Evolutionary conservation across 2,113 vertebrate species (phyloP), one percentile per base, ranked within the genome.

Genomic region (Ceyx margarethae): DNA sequence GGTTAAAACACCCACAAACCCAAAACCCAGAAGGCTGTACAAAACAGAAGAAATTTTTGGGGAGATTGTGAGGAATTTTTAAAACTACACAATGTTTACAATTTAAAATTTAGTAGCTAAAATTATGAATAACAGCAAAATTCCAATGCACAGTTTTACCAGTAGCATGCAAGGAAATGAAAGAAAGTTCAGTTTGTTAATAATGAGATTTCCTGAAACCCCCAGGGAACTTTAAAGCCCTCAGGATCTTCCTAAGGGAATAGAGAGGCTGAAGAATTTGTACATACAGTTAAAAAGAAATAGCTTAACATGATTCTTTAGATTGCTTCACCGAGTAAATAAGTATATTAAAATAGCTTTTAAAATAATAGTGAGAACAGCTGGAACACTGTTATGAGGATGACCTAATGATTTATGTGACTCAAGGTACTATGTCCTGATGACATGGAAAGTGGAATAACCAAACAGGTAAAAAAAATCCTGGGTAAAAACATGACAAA

Each of bases 81-180:
- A 93, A 93, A 87, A 25, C 66, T 93, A 54, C 54, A 58, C 65
- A 66, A 37, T 42, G 23, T 74, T 65, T 82, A 76, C 31, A 40
- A 60, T 78, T 91, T 87, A 60, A 89, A 77, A 90, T 92, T 94
- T 91, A 79, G 45, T 85, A 95, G 87, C 86, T 80, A 78, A 95
- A 91, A 90, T 64, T 42, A 92, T 83, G 57, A 85, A 79, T 66
- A 93, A 81, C 48, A 94, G 91, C 76, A 66, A 94, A 94, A 83
- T 62, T 81, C 64, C 73, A 84, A 37, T 58, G 62, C 62, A 82
- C 48, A 25, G 56, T 66, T 42, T 95, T 77, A 89, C 62, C 62
- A 87, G 78, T 71, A 81, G 90, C 87, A 83, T 7, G 19, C 66
- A 90, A 92, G 74, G 83, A 96, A 96, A 72, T 22, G 5, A 74